Conservation (phyloP, 2,888 invertebrate species). For the Hydropsyche betteni region DNA sequence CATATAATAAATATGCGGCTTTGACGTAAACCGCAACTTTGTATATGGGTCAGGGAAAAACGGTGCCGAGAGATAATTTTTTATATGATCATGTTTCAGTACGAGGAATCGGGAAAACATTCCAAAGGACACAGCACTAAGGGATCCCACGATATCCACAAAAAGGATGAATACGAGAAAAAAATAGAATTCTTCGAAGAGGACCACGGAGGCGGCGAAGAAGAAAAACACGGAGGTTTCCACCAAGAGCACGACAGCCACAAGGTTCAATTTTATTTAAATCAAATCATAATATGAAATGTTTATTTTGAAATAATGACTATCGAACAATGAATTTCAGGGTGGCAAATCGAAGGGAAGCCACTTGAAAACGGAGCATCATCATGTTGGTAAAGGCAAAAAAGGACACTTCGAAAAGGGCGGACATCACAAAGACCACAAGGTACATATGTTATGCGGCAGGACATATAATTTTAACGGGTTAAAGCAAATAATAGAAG, state of each 20-base stretch:
- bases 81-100: constrained; percentile 56
- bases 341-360: constrained; percentile 69
- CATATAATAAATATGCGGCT: not conserved
- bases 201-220: constrained; percentile 73
- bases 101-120: constrained; percentile 73
- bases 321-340: constrained; percentile 55
- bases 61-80: not conserved
- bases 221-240: constrained; percentile 72
- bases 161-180: constrained; percentile 79
- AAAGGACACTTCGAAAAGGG: constrained; percentile 68
- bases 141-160: constrained; percentile 77
- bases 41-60: not conserved
- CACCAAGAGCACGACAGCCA: constrained; percentile 64
- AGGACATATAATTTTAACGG: no score
- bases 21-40: not conserved
- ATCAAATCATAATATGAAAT: no score
- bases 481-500: no score
- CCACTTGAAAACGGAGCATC: constrained; percentile 63
- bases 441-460: constrained; percentile 57
- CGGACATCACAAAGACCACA: constrained; percentile 63
- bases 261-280: constrained; percentile 56
- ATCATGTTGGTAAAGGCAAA: constrained; percentile 67
- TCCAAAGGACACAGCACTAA: constrained; percentile 79
- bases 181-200: constrained; percentile 81
- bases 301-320: not conserved